phyloP scores from a whole-genome alignment of 1,140 invertebrate genomes.

The Ephestia elutella region DNA sequence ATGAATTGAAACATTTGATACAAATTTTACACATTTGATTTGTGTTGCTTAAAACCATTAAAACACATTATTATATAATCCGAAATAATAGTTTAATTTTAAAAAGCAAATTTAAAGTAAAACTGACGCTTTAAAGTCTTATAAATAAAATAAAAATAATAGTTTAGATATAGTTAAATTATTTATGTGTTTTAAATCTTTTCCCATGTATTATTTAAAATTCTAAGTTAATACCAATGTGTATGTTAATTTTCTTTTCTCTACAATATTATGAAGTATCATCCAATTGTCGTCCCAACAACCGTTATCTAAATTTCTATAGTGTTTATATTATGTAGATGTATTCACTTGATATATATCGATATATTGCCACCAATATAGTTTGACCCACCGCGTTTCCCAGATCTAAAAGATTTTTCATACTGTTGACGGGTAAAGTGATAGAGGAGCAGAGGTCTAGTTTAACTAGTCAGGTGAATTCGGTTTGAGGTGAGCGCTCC shows the following conservation, averaged over 20 bases:
- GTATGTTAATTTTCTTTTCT: constrained; percentile 22
- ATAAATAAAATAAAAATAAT: too few species aligned
- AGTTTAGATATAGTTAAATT: too few species aligned
- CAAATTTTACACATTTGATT: too few species aligned
- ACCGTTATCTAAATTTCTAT: constrained; percentile 46
- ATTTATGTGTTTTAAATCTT: too few species aligned
- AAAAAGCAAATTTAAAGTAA: too few species aligned
- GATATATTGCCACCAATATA: constrained; percentile 31
- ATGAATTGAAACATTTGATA: too few species aligned
- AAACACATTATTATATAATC: too few species aligned
- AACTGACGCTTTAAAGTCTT: too few species aligned
- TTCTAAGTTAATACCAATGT: constrained; percentile 9
- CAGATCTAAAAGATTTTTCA: not conserved
- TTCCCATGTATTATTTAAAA: too few species aligned
- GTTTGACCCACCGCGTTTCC: constrained; percentile 26
- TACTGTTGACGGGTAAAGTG: not conserved
- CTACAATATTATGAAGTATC: constrained; percentile 25
- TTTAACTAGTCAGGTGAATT: constrained; percentile 32
- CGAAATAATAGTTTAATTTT: too few species aligned
- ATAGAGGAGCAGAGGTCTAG: constrained; percentile 25
- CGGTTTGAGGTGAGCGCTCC: constrained; percentile 57
- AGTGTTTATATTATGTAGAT: constrained; percentile 49
- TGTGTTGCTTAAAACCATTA: too few species aligned
- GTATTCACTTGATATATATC: constrained; percentile 44
- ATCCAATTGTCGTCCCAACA: constrained; percentile 42